phyloP scores from a whole-genome alignment of 2,797 vertebrate species.

The Enoplosus armatus region DNA sequence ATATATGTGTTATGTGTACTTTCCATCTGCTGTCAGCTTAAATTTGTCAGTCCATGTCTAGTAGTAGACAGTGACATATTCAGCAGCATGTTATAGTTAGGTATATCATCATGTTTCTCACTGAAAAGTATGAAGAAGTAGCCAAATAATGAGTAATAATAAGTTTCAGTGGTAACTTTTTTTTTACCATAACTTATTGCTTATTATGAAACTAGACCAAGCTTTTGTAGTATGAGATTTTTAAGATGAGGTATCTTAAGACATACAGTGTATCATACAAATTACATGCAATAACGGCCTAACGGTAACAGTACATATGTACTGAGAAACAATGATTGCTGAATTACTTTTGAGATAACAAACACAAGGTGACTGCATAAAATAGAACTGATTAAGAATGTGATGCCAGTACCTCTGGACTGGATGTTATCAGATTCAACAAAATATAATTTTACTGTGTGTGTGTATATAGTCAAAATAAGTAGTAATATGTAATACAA shows the following conservation, averaged over 20 bases:
- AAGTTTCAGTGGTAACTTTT: neutral
- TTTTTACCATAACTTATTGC: too few species aligned
- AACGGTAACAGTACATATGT: neutral
- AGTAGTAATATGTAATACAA: conserved; percentile 14
- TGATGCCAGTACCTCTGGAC: neutral
- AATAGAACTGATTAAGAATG: conserved; percentile 1
- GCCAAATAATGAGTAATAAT: neutral
- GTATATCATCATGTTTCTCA: neutral
- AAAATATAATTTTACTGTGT: conserved; percentile 24
- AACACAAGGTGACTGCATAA: neutral
- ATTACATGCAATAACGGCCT: too few species aligned
- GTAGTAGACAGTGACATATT: neutral
- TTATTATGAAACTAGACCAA: neutral
- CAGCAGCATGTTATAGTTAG: neutral
- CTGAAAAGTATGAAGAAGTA: neutral
- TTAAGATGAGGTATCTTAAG: neutral
- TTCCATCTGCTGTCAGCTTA: neutral
- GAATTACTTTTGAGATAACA: neutral
- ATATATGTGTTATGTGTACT: neutral
- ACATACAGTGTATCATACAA: neutral
- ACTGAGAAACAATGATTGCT: neutral
- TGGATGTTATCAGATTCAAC: conserved; percentile 40
- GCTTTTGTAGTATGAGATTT: neutral
- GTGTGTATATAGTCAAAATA: conserved; percentile 40
- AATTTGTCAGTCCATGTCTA: neutral